Conservation (phyloP, 2,113 vertebrate genomes). For the Alexandromys fortis region DNA sequence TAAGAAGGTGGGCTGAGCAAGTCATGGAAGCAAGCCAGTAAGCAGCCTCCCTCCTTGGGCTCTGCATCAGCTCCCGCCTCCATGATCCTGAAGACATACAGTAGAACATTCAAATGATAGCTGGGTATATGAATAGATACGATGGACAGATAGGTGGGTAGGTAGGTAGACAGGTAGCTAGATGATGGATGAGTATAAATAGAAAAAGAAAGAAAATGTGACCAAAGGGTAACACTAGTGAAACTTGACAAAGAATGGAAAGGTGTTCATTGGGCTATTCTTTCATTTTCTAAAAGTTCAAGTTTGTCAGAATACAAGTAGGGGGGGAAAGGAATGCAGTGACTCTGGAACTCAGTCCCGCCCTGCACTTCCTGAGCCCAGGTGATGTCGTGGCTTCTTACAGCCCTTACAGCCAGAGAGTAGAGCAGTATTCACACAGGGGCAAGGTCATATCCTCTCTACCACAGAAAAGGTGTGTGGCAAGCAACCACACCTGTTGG, state of each 20-base stretch:
- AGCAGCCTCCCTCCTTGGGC: no score
- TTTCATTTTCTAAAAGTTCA: background rate
- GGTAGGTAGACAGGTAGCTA: background rate
- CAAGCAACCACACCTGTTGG: background rate
- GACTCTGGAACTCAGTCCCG: background rate
- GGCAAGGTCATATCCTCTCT: background rate
- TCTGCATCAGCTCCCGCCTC: no score
- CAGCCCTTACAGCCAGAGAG: background rate
- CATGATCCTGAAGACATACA: background rate
- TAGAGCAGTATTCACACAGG: background rate
- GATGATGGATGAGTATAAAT: background rate
- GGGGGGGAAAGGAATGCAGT: background rate
- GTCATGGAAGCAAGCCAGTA: no score
- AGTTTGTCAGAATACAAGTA: conserved; percentile 35
- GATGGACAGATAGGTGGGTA: background rate
- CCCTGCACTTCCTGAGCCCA: background rate
- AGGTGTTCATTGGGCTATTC: background rate
- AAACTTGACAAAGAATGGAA: background rate
- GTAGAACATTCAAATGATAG: background rate
- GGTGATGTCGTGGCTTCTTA: background rate
- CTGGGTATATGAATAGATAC: background rate
- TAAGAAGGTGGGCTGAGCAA: no score
- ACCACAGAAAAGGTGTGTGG: background rate
- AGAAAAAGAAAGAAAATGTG: background rate
- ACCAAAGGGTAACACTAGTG: background rate